These are phyloP conservation scores for Pristionchus exspectatus DNA, from an alignment of 2,888 invertebrate species.

Conservation along the genomic window DNA sequence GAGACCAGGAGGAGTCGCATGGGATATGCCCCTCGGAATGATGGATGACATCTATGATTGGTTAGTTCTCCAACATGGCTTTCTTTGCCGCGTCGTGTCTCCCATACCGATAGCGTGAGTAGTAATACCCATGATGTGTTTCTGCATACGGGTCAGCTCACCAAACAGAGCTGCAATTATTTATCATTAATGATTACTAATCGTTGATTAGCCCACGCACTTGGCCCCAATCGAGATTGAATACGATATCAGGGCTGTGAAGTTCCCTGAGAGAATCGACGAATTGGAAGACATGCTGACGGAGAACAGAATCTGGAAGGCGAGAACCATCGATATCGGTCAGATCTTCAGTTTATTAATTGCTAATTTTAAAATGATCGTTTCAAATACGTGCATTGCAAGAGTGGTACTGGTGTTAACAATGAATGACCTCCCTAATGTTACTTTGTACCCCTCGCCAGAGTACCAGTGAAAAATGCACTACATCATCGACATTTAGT, in stretches of 20 bases:
- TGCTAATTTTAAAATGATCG: too few species aligned
- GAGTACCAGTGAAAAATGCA: too few species aligned
- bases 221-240: background rate
- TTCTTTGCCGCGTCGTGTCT: slow-evolving; percentile 87
- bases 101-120: slow-evolving; percentile 97
- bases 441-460: too few species aligned
- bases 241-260: slow-evolving; percentile 76
- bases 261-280: slow-evolving; percentile 93
- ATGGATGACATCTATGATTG: slow-evolving; percentile 98
- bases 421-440: too few species aligned
- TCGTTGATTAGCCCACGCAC: background rate
- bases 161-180: slow-evolving; percentile 88
- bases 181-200: background rate
- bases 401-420: too few species aligned
- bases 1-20: slow-evolving; percentile 94
- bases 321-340: slow-evolving; percentile 89
- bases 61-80: slow-evolving; percentile 78
- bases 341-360: background rate
- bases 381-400: too few species aligned
- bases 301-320: slow-evolving; percentile 93
- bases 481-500: too few species aligned
- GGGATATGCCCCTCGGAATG: slow-evolving; percentile 94
- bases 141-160: slow-evolving; percentile 94
- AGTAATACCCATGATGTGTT: slow-evolving; percentile 97
- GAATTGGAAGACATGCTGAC: slow-evolving; percentile 96